Evolutionary conservation across 1,140 invertebrate genomes (phyloP).

Genomic region (Mactra quadrangularis): DNA sequence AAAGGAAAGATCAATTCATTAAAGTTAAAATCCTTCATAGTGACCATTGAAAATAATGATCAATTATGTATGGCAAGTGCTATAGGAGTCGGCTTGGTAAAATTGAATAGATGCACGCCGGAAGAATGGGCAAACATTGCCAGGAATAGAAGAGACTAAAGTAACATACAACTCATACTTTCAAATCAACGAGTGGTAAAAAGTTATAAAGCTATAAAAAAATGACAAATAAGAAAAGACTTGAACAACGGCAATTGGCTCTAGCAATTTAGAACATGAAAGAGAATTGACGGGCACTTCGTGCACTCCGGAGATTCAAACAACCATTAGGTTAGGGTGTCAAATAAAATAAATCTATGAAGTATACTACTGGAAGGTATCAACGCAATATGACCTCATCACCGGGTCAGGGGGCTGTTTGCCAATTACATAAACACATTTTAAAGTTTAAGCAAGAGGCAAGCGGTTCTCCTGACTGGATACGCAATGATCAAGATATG

Average conservation of each 20-base stretch:
- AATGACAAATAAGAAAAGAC: not conserved
- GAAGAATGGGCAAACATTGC: constrained; percentile 9
- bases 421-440: constrained; percentile 67
- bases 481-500: no score
- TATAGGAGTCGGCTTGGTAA: constrained; percentile 10
- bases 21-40: constrained; percentile 42
- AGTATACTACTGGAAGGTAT: constrained; percentile 73
- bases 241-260: constrained; percentile 9
- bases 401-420: constrained; percentile 47
- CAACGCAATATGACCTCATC: constrained; percentile 63
- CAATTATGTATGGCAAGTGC: constrained; percentile 32
- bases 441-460: constrained; percentile 73
- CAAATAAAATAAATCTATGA: constrained; percentile 78
- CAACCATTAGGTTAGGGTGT: constrained; percentile 79
- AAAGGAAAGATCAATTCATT: not conserved
- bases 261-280: constrained; percentile 47
- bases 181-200: not conserved
- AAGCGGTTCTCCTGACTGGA: constrained; percentile 62
- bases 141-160: constrained; percentile 10
- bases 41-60: constrained; percentile 44
- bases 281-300: constrained; percentile 80
- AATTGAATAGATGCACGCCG: not conserved
- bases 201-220: constrained; percentile 20
- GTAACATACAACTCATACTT: constrained; percentile 17
- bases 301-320: constrained; percentile 78